Conservation (phyloP, 2,888 invertebrate genomes). For the Onchidella celtica region DNA sequence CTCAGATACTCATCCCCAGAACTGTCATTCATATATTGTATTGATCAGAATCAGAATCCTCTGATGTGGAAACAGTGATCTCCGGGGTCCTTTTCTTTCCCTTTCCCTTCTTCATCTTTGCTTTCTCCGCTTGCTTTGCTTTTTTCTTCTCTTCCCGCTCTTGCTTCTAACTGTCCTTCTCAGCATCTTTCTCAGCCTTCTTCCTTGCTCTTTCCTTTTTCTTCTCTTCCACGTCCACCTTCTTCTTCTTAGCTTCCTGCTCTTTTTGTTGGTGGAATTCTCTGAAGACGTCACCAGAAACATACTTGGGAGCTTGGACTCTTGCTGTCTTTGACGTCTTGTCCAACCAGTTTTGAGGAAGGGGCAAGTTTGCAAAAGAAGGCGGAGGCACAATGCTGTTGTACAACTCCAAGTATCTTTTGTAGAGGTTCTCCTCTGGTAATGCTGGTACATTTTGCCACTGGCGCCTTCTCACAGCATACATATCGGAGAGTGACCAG, state of each 20-base stretch:
- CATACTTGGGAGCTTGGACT: not conserved
- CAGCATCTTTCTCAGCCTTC: conserved; percentile 1
- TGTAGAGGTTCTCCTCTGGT: too few relatives aligned
- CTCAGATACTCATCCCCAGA: not conserved
- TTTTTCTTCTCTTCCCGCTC: not conserved
- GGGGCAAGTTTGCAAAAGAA: not conserved
- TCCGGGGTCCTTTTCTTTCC: not conserved
- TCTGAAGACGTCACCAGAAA: not conserved
- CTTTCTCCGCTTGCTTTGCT: not conserved
- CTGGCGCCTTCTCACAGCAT: not conserved
- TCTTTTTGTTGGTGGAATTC: not conserved
- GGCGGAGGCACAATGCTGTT: not conserved
- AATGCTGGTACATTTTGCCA: not conserved
- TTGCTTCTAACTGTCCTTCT: not conserved
- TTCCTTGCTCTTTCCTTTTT: not conserved
- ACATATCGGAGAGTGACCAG: conserved; percentile 7
- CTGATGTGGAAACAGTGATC: not conserved
- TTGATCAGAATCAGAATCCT: not conserved
- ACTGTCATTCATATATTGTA: conserved; percentile 10
- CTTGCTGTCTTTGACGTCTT: not conserved
- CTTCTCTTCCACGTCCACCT: not conserved
- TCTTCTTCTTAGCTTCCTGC: not conserved
- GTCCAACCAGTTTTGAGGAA: not conserved
- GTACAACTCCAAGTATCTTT: not conserved
- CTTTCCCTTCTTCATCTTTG: not conserved